Evolutionary conservation across 1,140 invertebrate genomes (phyloP).

Genomic region (Lucilia sericata): DNA sequence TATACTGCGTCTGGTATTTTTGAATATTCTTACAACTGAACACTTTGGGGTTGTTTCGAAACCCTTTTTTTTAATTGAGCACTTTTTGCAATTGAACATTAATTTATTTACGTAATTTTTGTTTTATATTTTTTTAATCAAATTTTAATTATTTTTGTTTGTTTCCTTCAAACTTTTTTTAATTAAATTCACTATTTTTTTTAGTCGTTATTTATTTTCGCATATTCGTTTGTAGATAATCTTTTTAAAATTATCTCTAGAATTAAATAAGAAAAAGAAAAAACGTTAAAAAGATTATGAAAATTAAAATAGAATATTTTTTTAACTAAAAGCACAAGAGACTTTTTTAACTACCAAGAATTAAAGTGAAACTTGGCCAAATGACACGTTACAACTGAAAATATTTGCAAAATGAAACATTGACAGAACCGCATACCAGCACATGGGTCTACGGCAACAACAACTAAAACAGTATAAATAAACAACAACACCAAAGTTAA

Average conservation of each 20-base stretch:
- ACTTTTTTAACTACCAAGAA: neutral
- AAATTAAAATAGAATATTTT: neutral
- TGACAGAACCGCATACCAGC: slow-evolving; percentile 14
- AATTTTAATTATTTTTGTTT: too few relatives aligned
- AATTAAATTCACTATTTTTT: too few relatives aligned
- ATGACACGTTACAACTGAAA: slow-evolving; percentile 41
- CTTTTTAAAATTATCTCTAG: neutral
- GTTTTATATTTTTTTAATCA: too few relatives aligned
- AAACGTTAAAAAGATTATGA: neutral
- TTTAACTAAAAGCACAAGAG: neutral
- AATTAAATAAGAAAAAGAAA: neutral
- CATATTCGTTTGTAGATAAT: too few relatives aligned
- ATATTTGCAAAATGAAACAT: slow-evolving; percentile 32
- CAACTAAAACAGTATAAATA: neutral
- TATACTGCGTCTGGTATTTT: too few relatives aligned
- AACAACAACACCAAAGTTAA: neutral
- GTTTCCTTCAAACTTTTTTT: too few relatives aligned
- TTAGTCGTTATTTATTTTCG: too few relatives aligned
- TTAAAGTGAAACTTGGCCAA: slow-evolving; percentile 27
- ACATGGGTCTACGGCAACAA: neutral
- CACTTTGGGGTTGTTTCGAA: too few relatives aligned
- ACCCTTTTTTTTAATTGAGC: too few relatives aligned
- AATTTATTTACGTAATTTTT: too few relatives aligned
- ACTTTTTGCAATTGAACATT: too few relatives aligned
- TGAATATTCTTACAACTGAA: too few relatives aligned